Percentiles rank a stretch among this genome's conserved stretches.
Evolutionary conservation across 1,140 invertebrate genomes (phyloP).

Genomic region (Pseudobourletiella spinata): DNA sequence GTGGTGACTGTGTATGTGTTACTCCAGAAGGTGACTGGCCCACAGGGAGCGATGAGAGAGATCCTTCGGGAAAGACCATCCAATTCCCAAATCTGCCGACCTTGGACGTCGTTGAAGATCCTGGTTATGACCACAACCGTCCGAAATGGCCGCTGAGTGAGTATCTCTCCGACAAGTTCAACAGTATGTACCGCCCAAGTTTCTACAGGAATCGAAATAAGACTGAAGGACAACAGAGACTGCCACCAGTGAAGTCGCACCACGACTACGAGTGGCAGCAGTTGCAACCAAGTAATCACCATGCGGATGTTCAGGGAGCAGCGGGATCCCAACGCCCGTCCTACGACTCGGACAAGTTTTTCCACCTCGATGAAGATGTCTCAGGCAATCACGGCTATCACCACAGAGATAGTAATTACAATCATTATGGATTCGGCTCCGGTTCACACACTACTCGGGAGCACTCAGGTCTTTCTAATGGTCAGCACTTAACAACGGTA

Average conservation of each 20-base stretch:
- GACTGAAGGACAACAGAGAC: not conserved
- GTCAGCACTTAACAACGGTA: not conserved
- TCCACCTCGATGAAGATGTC: not conserved
- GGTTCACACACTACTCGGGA: not conserved
- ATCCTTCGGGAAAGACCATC: too few relatives aligned
- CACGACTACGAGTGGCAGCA: slow-evolving; percentile 5
- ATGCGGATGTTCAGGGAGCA: too few relatives aligned
- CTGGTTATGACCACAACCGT: not conserved
- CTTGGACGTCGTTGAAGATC: not conserved
- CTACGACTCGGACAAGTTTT: not conserved
- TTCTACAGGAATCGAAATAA: not conserved
- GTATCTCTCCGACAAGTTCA: slow-evolving; percentile 2
- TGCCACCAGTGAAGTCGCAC: too few relatives aligned
- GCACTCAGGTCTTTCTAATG: too few relatives aligned
- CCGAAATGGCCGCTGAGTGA: slow-evolving; percentile 5
- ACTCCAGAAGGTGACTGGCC: not conserved
- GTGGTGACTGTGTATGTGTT: not conserved
- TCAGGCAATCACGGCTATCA: not conserved
- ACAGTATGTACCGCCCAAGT: not conserved
- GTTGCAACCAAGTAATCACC: not conserved
- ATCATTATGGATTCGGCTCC: not conserved
- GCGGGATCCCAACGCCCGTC: not conserved
- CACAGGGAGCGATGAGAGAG: not conserved
- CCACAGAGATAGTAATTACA: not conserved
- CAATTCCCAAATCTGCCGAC: not conserved